Percentiles rank a stretch among this genome's conserved stretches.
phyloP scores from a whole-genome alignment of 1,140 invertebrate species.

The Drosophila pruinosa region DNA sequence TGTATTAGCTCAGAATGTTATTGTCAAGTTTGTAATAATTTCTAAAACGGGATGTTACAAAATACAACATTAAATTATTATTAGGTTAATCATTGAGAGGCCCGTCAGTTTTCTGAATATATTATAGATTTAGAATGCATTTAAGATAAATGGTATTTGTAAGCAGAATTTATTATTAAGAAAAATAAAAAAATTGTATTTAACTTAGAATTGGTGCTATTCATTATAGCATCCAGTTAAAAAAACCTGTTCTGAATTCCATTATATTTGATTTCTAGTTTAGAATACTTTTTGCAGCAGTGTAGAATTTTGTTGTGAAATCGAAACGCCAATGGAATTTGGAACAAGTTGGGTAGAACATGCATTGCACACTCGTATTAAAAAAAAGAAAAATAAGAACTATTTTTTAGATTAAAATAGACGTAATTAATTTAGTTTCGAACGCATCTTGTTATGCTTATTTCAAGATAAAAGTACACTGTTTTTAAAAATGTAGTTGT shows the following conservation, averaged over 20 bases:
- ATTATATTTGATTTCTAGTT: neutral
- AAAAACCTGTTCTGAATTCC: neutral
- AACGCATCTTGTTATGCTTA: slow-evolving; percentile 38
- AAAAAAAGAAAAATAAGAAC: neutral
- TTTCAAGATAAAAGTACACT: slow-evolving; percentile 14
- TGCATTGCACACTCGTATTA: neutral
- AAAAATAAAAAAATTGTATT: neutral
- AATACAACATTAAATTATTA: neutral
- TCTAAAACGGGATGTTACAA: neutral
- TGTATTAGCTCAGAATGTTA: neutral
- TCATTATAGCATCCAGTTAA: neutral
- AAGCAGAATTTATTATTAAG: slow-evolving; percentile 1
- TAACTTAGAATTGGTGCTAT: neutral
- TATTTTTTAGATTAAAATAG: slow-evolving; percentile 15
- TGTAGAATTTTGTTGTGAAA: neutral
- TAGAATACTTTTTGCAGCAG: neutral
- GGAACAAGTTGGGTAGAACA: neutral
- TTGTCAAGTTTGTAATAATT: neutral
- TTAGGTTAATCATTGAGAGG: neutral
- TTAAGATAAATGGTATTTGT: neutral
- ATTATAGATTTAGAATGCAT: neutral
- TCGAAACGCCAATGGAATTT: neutral
- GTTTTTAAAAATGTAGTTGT: slow-evolving; percentile 5
- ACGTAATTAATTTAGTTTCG: slow-evolving; percentile 19
- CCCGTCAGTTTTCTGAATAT: neutral